Base-by-base conservation (phyloP, 2,888 invertebrate genomes). In the Phengaris arion region DNA sequence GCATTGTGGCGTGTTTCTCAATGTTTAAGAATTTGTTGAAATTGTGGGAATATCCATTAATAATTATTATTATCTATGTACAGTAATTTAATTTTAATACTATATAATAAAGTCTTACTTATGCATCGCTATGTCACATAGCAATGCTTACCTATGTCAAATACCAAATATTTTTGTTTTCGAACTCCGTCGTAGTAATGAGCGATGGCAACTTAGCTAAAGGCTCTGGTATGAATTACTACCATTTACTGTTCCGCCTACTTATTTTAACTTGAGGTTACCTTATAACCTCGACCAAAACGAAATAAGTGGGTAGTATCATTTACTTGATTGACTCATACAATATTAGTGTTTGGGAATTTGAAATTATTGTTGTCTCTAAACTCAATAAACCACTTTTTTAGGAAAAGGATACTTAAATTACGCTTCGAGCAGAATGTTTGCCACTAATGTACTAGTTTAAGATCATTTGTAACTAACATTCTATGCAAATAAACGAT, bases 231-330 rank as follows among this genome's bases (percentile, higher is more conserved):
- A 48, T 48, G 48, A 48, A 48, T 15, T 64, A 64, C 2, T 45
- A 35, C 64, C 12, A 64, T 12, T 64, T 64, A 10, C 22, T 64
- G 12, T 64, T 64, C 64, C 64, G 64, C 64, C 64, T 64, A 64
- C 64, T 12, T 35, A 64, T 7, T 64, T 64, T 64, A 35, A 12
- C 12, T 35, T 64, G 64, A 64, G 45, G 64, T 35, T 12, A n/a
- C n/a, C n/a, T n/a, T n/a, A 10, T 12, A 13, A 64, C 64, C 64
- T 64, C 35, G 64, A 64, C 64, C 35, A 35, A 45, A 64, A 64
- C 12, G 64, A 64, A 59, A 64, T 45, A 64, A 64, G 35, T 64
- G 64, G 64, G 64, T 45, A 45, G 35, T 45, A 64, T 59, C 59
- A 57, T 59, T 59, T 59, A 22, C 22, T 22, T 22, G 59, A 59